These are phyloP conservation scores for Ophraella communa DNA, from an alignment of 2,888 invertebrate genomes.

Conservation along the genomic window DNA sequence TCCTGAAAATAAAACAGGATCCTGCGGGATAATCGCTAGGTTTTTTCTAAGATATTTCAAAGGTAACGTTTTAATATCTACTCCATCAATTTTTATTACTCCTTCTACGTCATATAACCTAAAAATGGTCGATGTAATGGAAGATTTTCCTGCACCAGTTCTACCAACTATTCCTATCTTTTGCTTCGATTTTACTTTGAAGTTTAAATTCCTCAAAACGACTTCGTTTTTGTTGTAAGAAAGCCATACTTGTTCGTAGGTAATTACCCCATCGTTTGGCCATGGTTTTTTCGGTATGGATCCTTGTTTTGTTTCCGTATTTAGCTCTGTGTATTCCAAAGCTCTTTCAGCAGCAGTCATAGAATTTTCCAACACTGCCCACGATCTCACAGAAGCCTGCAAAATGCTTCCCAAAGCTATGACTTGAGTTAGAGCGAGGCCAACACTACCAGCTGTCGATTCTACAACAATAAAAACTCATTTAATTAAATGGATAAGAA, in stretches of 20 bases:
- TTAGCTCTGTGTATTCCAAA: constrained; percentile 59
- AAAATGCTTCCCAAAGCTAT: constrained; percentile 74
- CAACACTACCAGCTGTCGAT: constrained; percentile 45
- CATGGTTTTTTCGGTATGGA: constrained; percentile 70
- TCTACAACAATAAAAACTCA: constrained; percentile 29
- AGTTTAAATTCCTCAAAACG: constrained; percentile 74
- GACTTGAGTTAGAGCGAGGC: constrained; percentile 79
- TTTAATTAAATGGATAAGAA: no score
- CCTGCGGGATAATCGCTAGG: constrained; percentile 85
- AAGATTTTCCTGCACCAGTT: constrained; percentile 85
- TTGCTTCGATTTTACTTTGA: constrained; percentile 71
- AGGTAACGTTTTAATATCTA: constrained; percentile 73
- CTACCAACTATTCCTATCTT: constrained; percentile 83
- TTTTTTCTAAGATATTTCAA: constrained; percentile 76
- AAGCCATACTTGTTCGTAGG: constrained; percentile 72
- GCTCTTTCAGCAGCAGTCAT: constrained; percentile 91
- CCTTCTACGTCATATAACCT: constrained; percentile 81
- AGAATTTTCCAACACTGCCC: constrained; percentile 79
- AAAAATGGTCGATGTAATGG: constrained; percentile 77
- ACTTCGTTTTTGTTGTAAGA: constrained; percentile 75
- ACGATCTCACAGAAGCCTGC: constrained; percentile 75
- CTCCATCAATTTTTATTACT: constrained; percentile 77
- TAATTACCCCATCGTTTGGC: constrained; percentile 73
- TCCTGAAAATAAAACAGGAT: constrained; percentile 85
- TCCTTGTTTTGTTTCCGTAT: constrained; percentile 52